phyloP scores from a whole-genome alignment of 2,888 invertebrate genomes.

The Cataglyphis livida region DNA sequence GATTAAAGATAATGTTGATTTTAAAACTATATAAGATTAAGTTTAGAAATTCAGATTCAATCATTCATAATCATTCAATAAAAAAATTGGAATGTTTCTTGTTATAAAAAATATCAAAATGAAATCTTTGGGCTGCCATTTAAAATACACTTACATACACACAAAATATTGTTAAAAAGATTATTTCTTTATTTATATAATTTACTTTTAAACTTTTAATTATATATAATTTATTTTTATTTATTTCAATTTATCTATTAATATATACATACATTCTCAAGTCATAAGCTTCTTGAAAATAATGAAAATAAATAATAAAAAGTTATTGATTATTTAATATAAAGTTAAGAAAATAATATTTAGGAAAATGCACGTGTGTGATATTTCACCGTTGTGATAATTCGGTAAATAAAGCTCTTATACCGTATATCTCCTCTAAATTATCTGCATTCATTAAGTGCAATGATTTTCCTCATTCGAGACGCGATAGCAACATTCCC shows the following conservation, averaged over 20 bases:
- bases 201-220: not conserved
- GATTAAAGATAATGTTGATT: not conserved
- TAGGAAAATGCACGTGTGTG: not conserved
- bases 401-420: not conserved
- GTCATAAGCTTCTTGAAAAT: not conserved
- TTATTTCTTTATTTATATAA: not conserved
- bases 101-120: not conserved
- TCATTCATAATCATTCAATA: not conserved
- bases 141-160: not conserved
- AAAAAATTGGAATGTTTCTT: not conserved
- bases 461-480: slow-evolving; percentile 13
- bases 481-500: slow-evolving; percentile 11
- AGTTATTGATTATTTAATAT: not conserved
- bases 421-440: not conserved
- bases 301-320: not conserved
- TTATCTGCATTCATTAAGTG: not conserved
- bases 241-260: not conserved
- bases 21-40: not conserved
- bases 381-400: slow-evolving; percentile 13
- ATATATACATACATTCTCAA: not conserved
- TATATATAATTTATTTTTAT: not conserved
- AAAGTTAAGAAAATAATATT: not conserved
- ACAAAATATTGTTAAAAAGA: not conserved
- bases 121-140: not conserved
- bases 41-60: not conserved